A percentile compares a stretch with the other conserved stretches of the same genome.
phyloP scores from a whole-genome alignment of 2,888 invertebrate species.

The Eudasyphora cyanicolor region DNA sequence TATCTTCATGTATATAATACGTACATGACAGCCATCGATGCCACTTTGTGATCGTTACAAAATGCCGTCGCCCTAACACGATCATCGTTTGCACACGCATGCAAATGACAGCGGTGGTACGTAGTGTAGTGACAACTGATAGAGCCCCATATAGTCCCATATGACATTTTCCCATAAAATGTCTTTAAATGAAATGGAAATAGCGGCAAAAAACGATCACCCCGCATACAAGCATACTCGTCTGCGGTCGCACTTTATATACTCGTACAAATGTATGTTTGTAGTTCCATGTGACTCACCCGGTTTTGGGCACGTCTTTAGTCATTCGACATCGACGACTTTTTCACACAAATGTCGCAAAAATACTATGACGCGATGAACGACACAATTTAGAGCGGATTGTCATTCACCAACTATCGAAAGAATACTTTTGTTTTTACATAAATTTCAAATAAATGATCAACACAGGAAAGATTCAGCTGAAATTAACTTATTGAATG shows the following conservation, averaged over 20 bases:
- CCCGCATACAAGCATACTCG: neutral
- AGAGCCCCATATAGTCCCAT: neutral
- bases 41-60: neutral
- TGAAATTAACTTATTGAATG: too few species aligned
- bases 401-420: too few species aligned
- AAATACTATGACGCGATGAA: too few species aligned
- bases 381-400: too few species aligned
- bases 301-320: too few species aligned
- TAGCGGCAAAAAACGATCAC: neutral
- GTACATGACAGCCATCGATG: too few species aligned
- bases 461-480: too few species aligned
- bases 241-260: constrained; percentile 1
- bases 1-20: neutral
- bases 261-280: neutral
- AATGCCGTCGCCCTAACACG: neutral
- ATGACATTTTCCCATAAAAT: constrained; percentile 23
- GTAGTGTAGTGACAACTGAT: neutral
- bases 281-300: neutral
- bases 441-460: too few species aligned
- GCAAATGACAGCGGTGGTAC: neutral
- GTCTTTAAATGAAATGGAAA: constrained; percentile 18
- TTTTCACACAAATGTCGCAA: too few species aligned
- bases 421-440: too few species aligned
- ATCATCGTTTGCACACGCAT: neutral
- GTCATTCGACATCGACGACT: too few species aligned